Percentiles rank a stretch among this genome's conserved stretches.
These are phyloP conservation scores for Drosophila sordidapex DNA, from an alignment of 2,888 invertebrate species.

Conservation along the genomic window DNA sequence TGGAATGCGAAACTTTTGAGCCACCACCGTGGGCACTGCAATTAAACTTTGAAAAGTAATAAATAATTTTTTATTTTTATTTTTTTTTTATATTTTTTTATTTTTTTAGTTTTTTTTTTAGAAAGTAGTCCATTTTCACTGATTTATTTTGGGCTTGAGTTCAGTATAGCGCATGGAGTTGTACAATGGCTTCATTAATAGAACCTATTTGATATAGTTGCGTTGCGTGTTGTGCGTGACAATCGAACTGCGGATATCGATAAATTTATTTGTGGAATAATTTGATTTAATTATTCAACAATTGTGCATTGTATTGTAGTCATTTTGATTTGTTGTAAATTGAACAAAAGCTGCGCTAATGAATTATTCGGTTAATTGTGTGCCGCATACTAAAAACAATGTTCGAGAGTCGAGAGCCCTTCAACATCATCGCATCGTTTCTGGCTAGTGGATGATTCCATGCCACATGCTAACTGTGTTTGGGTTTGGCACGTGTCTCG, in stretches of 20 bases:
- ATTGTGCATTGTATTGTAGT: background rate
- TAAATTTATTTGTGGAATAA: background rate
- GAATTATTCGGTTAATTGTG: background rate
- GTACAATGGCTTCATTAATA: background rate
- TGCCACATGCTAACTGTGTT: slow-evolving; percentile 7
- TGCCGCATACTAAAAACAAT: slow-evolving; percentile 6
- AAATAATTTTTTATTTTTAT: background rate
- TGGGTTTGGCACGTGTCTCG: slow-evolving; percentile 53
- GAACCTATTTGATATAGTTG: background rate
- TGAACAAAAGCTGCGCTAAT: background rate
- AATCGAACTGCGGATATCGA: background rate
- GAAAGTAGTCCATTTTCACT: slow-evolving; percentile 5
- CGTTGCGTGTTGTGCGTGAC: background rate
- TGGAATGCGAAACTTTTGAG: slow-evolving; percentile 36
- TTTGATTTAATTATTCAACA: background rate
- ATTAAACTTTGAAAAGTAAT: slow-evolving; percentile 34
- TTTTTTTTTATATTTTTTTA: background rate
- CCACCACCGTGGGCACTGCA: slow-evolving; percentile 27
- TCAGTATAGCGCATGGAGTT: background rate
- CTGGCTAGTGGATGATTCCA: slow-evolving; percentile 7
- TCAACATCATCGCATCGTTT: slow-evolving; percentile 3
- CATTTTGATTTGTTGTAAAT: background rate
- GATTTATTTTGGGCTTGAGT: slow-evolving; percentile 1
- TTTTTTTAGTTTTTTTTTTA: background rate
- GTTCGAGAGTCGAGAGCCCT: slow-evolving; percentile 11